Conservation (phyloP, 2,113 vertebrate species). For the Atherinomorus stipes region DNA sequence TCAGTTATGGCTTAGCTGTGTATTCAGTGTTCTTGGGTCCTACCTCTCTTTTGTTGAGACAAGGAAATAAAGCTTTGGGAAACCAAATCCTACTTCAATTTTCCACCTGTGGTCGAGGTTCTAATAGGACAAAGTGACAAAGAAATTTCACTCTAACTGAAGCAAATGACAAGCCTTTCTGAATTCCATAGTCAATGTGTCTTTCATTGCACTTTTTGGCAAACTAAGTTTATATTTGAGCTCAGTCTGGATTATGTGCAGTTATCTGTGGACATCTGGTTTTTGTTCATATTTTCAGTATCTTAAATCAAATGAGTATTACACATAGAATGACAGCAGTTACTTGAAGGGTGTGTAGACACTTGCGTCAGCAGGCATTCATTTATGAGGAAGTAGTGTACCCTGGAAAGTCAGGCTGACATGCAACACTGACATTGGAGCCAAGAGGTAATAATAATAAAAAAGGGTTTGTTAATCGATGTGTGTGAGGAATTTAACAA, state of each 20-base stretch:
- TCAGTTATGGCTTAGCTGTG: constrained; percentile 30
- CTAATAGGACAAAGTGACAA: background rate
- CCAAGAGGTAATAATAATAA: constrained; percentile 35
- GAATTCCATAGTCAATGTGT: background rate
- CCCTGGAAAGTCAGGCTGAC: constrained; percentile 5
- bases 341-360: constrained; percentile 42
- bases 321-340: constrained; percentile 1
- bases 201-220: background rate
- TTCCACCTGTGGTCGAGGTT: background rate
- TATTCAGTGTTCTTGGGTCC: constrained; percentile 27
- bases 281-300: constrained; percentile 1
- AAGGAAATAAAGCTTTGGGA: constrained; percentile 25
- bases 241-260: background rate
- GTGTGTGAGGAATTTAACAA: background rate
- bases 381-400: constrained; percentile 35
- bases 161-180: background rate
- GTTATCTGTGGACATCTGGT: background rate
- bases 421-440: constrained; percentile 4
- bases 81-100: constrained; percentile 7
- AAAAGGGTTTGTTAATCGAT: constrained; percentile 3
- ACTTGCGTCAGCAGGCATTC: constrained; percentile 38
- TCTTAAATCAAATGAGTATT: constrained; percentile 1
- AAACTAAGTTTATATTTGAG: background rate
- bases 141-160: constrained; percentile 3
- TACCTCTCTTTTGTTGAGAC: constrained; percentile 25